A percentile compares a stretch with the other conserved stretches of the same genome.
These are phyloP conservation scores for Hydrolagus affinis DNA, from an alignment of 2,113 vertebrate genomes.

Conservation along the genomic window DNA sequence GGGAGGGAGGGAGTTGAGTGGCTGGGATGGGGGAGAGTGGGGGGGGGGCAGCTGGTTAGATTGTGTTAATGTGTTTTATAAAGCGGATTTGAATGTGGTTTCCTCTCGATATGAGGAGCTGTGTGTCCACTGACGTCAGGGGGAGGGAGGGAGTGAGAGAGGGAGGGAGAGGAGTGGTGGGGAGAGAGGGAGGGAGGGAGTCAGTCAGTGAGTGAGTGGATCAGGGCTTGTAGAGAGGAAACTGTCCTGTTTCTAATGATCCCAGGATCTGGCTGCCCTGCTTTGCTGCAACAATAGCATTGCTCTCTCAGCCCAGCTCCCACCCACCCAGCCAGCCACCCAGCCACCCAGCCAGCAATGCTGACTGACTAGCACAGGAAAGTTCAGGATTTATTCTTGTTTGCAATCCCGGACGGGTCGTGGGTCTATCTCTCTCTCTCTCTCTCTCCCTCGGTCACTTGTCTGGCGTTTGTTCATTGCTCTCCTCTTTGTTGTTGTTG, in stretches of 20 bases:
- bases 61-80: neutral
- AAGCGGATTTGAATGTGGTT: neutral
- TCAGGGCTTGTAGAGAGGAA: neutral
- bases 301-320: neutral
- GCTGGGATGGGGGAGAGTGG: too few relatives aligned
- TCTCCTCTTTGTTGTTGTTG: slow-evolving; percentile 12
- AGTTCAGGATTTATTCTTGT: neutral
- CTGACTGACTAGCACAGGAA: neutral
- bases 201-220: neutral
- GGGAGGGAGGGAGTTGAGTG: too few relatives aligned
- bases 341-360: neutral
- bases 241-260: neutral
- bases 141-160: neutral
- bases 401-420: neutral
- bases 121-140: slow-evolving; percentile 13
- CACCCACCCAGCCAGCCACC: neutral
- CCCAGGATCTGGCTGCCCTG: neutral
- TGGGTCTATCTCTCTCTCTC: neutral
- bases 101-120: neutral
- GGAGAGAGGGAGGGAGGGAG: neutral
- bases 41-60: neutral
- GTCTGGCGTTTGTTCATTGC: neutral
- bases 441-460: too few relatives aligned
- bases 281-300: neutral
- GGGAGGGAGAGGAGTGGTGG: neutral